A percentile compares a stretch with the other conserved stretches of the same genome.
These are phyloP conservation scores for Spisula subtruncata DNA, from an alignment of 2,888 invertebrate species.

Conservation along the genomic window DNA sequence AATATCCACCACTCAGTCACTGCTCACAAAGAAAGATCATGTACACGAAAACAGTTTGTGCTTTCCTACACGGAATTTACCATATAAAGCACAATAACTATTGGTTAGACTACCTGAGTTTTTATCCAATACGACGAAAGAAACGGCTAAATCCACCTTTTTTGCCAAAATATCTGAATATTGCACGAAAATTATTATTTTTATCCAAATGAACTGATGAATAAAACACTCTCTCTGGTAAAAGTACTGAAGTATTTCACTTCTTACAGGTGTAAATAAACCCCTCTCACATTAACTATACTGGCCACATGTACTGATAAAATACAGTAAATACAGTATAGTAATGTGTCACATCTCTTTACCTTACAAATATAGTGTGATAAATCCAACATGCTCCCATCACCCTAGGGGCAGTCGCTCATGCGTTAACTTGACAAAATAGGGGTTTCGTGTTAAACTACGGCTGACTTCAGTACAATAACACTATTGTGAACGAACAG, in stretches of 20 bases:
- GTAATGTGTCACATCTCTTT: conserved; percentile 10
- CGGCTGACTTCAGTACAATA: not conserved
- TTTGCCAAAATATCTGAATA: not conserved
- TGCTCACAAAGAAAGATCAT: not conserved
- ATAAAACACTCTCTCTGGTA: not conserved
- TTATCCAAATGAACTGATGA: not conserved
- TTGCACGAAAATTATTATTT: conserved; percentile 13
- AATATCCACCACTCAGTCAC: not conserved
- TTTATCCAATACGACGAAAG: not conserved
- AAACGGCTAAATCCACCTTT: not conserved
- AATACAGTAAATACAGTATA: conserved; percentile 12
- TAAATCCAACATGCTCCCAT: not conserved
- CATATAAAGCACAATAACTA: not conserved
- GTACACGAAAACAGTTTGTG: conserved; percentile 1
- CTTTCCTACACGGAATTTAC: not conserved
- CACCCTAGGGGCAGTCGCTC: conserved; percentile 11
- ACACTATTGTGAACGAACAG: not conserved
- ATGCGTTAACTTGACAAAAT: not conserved
- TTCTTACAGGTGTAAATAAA: not conserved
- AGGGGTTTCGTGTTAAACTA: conserved; percentile 16
- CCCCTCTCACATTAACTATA: too few species aligned
- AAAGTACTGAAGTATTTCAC: too few species aligned
- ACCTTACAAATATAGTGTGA: conserved; percentile 2
- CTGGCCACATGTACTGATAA: not conserved
- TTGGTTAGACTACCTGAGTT: not conserved